A percentile compares a stretch with the other conserved stretches of the same genome.
phyloP scores from a whole-genome alignment of 2,113 vertebrate genomes.

The Osmerus mordax region DNA sequence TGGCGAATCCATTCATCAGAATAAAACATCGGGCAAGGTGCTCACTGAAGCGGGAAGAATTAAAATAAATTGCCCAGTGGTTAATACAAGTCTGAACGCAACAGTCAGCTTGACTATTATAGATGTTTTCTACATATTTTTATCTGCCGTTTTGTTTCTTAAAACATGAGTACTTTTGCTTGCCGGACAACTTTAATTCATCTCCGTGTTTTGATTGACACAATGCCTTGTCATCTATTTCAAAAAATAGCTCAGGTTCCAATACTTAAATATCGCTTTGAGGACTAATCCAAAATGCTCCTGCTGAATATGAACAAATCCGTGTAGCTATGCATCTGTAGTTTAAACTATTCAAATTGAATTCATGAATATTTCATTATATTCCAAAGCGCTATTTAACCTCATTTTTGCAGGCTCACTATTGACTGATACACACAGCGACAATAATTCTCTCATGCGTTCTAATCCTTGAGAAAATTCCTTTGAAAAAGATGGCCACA shows the following conservation, averaged over 20 bases:
- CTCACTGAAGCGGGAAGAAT: not conserved
- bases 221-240: constrained; percentile 20
- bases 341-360: constrained; percentile 65
- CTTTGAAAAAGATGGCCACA: constrained; percentile 23
- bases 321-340: constrained; percentile 50
- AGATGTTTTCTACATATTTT: not conserved
- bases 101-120: constrained; percentile 9
- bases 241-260: constrained; percentile 54
- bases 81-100: constrained; percentile 16
- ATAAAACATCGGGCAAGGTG: not conserved
- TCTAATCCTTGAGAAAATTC: constrained; percentile 43
- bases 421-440: constrained; percentile 35
- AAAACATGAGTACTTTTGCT: not conserved
- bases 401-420: constrained; percentile 43
- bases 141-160: not conserved
- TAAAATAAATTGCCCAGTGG: not conserved
- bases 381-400: constrained; percentile 61
- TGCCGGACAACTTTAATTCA: constrained; percentile 1
- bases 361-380: constrained; percentile 68
- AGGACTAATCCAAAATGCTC: constrained; percentile 48
- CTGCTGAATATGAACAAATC: constrained; percentile 48
- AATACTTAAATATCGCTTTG: constrained; percentile 39
- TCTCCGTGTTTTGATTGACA: constrained; percentile 35
- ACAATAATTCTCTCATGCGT: constrained; percentile 40
- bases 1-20: not conserved